Conservation (phyloP, 2,888 invertebrate genomes). For the Agonopterix subpropinquella region DNA sequence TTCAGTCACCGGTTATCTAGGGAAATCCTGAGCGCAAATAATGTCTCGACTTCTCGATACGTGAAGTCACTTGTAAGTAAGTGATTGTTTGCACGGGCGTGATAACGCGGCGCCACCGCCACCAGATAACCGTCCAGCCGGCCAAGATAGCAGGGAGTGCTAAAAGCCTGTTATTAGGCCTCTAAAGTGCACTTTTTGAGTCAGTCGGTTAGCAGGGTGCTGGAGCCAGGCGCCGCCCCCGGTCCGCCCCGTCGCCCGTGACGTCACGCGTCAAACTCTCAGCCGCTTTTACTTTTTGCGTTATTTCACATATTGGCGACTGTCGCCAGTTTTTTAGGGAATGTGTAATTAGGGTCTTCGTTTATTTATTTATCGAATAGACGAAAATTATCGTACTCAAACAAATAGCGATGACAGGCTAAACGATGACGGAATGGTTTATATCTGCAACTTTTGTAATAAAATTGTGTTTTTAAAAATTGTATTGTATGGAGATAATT, state of each 20-base stretch:
- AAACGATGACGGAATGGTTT: slow-evolving; percentile 20
- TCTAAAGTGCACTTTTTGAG: slow-evolving; percentile 50
- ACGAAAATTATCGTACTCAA: slow-evolving; percentile 34
- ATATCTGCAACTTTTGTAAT: slow-evolving; percentile 8
- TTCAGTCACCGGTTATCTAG: slow-evolving; percentile 40
- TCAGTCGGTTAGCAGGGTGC: slow-evolving; percentile 32
- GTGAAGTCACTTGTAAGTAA: slow-evolving; percentile 60
- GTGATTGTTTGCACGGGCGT: slow-evolving; percentile 57
- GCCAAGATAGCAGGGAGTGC: slow-evolving; percentile 47
- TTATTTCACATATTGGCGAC: slow-evolving; percentile 65
- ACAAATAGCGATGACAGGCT: slow-evolving; percentile 35
- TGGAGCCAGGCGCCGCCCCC: slow-evolving; percentile 59
- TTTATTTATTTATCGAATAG: slow-evolving; percentile 56
- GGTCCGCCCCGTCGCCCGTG: slow-evolving; percentile 69
- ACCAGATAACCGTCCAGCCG: slow-evolving; percentile 49
- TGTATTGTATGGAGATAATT: slow-evolving; percentile 27
- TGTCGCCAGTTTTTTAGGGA: slow-evolving; percentile 65
- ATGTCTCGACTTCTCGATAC: slow-evolving; percentile 35
- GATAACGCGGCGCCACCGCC: slow-evolving; percentile 69
- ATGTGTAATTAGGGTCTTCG: slow-evolving; percentile 64
- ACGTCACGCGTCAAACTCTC: slow-evolving; percentile 61
- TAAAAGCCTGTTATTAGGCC: slow-evolving; percentile 63
- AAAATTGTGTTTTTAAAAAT: too few relatives aligned
- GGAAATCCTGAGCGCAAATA: slow-evolving; percentile 63
- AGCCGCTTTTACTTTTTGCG: slow-evolving; percentile 58